Percentiles rank a stretch among this genome's conserved stretches.
These are phyloP conservation scores for Holocentrus rufus DNA, from an alignment of 2,797 vertebrate genomes.

Conservation along the genomic window DNA sequence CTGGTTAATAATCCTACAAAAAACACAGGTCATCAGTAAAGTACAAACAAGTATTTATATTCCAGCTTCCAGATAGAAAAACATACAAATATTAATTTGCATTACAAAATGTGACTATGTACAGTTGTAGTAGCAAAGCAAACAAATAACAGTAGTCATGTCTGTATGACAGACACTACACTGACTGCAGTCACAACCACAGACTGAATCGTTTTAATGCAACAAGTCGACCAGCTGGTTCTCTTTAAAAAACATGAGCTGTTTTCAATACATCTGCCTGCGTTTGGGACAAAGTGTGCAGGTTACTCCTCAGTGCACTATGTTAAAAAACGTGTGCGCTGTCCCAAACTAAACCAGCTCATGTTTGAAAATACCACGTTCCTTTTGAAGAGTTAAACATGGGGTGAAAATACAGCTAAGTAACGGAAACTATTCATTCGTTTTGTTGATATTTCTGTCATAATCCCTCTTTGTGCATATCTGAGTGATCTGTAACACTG, in stretches of 20 bases:
- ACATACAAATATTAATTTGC: constrained; percentile 28
- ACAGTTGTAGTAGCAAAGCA: constrained; percentile 47
- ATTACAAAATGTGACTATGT: constrained; percentile 53
- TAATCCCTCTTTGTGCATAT: background rate
- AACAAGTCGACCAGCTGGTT: background rate
- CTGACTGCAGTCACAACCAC: background rate
- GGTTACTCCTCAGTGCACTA: background rate
- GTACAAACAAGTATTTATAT: constrained; percentile 60
- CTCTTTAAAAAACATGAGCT: background rate
- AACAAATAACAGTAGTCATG: constrained; percentile 6
- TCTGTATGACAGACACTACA: constrained; percentile 64
- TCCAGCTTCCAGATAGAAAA: constrained; percentile 24
- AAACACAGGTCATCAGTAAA: constrained; percentile 7
- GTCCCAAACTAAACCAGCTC: background rate
- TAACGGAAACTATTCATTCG: background rate
- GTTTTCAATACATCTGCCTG: background rate
- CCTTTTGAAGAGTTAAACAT: background rate
- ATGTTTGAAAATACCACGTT: background rate
- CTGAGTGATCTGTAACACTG: constrained; percentile 16
- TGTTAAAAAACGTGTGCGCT: too few relatives aligned
- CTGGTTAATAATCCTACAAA: too few relatives aligned
- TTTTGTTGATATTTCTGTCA: background rate
- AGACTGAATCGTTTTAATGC: background rate
- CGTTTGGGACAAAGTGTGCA: background rate
- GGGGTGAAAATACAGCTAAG: background rate